These are phyloP conservation scores for Caenorhabditis sinica DNA, from an alignment of 2,888 invertebrate species.

Conservation along the genomic window DNA sequence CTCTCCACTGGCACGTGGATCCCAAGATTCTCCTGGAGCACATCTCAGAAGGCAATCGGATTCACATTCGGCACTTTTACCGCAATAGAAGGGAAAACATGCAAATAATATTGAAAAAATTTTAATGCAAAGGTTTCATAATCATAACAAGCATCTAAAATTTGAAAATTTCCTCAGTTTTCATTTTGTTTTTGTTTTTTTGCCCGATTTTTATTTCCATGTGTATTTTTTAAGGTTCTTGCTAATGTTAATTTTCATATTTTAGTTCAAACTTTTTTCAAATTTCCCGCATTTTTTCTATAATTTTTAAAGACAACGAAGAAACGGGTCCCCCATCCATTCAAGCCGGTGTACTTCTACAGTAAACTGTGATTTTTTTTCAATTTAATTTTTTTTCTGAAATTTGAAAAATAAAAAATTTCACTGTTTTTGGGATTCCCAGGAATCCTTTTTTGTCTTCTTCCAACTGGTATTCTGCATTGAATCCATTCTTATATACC, in stretches of 20 bases:
- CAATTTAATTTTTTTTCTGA: background rate
- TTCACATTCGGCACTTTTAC: conserved; percentile 57
- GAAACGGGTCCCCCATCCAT: background rate
- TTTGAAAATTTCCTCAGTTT: conserved; percentile 15
- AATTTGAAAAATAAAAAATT: background rate
- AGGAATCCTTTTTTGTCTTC: background rate
- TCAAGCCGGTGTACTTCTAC: background rate
- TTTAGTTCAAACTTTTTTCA: background rate
- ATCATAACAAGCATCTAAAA: background rate
- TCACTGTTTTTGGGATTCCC: background rate
- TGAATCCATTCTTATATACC: background rate
- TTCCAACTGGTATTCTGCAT: no score
- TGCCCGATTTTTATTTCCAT: conserved; percentile 9
- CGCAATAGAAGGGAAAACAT: conserved; percentile 11
- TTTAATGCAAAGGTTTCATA: background rate
- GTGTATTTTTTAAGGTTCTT: background rate
- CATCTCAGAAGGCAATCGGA: conserved; percentile 61
- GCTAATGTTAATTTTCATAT: conserved; percentile 21
- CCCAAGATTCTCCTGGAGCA: conserved; percentile 44
- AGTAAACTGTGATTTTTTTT: background rate
- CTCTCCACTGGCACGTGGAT: conserved; percentile 41
- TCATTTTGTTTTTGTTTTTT: conserved; percentile 1
- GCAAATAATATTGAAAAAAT: background rate
- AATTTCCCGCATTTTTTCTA: background rate
- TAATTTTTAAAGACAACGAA: background rate